Conservation (phyloP, 2,888 invertebrate species). For the Lamellibrachia satsuma region DNA sequence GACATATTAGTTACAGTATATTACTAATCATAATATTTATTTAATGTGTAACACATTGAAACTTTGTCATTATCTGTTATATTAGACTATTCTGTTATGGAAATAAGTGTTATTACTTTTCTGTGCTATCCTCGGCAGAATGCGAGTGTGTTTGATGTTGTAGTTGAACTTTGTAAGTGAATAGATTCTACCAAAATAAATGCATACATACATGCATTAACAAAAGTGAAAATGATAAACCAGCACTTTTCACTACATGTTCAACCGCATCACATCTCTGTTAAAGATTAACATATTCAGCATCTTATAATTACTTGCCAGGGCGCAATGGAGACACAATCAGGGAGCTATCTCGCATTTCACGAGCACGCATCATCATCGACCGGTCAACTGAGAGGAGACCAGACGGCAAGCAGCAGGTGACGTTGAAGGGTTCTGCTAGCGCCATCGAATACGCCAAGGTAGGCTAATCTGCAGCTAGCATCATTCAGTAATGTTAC, state of each 20-base stretch:
- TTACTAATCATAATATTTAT: no score
- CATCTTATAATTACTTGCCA: constrained; percentile 31
- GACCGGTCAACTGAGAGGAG: constrained; percentile 40
- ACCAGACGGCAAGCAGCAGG: constrained; percentile 33
- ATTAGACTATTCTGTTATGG: no score
- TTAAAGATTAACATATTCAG: not conserved
- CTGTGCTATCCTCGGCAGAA: no score
- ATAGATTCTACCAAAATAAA: no score
- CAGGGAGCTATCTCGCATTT: constrained; percentile 75
- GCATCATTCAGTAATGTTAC: not conserved
- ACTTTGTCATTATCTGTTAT: no score
- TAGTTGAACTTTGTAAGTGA: no score
- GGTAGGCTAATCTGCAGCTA: constrained; percentile 29
- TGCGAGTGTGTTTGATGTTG: no score
- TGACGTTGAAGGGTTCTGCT: constrained; percentile 35
- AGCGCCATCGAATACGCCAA: constrained; percentile 38
- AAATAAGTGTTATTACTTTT: no score
- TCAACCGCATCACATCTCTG: not conserved
- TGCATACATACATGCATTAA: no score
- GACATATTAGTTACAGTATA: no score
- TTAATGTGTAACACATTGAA: no score
- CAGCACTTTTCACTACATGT: not conserved
- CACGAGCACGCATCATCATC: constrained; percentile 73
- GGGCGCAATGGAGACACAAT: constrained; percentile 78
- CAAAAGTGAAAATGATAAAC: not conserved